Conservation (phyloP, 2,888 invertebrate species). For the Meteorus colon region DNA sequence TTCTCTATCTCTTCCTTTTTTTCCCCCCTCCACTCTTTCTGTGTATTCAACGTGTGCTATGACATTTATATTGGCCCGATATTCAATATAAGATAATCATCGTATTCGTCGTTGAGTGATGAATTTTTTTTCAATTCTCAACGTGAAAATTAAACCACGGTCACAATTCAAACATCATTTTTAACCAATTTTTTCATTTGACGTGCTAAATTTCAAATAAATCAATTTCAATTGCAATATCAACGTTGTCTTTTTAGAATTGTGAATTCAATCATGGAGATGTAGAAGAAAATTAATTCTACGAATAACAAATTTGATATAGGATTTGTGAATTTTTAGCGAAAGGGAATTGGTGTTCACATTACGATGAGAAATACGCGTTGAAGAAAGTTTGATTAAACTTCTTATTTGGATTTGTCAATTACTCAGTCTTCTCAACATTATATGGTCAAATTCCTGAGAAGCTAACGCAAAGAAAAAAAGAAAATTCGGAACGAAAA, state of each 20-base stretch:
- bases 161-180: slow-evolving; percentile 5
- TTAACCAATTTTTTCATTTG: not conserved
- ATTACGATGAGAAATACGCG: not conserved
- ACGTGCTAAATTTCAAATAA: slow-evolving; percentile 1
- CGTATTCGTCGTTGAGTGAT: not conserved
- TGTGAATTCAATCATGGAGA: not conserved
- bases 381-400: not conserved
- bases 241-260: not conserved
- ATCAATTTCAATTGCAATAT: not conserved
- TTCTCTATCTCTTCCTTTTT: not conserved
- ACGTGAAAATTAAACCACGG: not conserved
- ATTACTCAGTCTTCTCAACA: too few relatives aligned
- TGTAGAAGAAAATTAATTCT: too few relatives aligned
- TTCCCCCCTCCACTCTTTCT: not conserved
- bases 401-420: not conserved
- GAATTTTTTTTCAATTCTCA: not conserved
- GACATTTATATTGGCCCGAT: slow-evolving; percentile 15
- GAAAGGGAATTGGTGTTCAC: too few relatives aligned
- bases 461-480: too few relatives aligned
- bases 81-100: slow-evolving; percentile 23
- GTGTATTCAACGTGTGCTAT: not conserved
- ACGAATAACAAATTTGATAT: too few relatives aligned
- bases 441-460: too few relatives aligned
- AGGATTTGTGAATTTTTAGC: too few relatives aligned
- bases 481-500: too few relatives aligned